These are phyloP conservation scores for Chanos chanos DNA, from an alignment of 2,797 vertebrate genomes.

Conservation along the genomic window DNA sequence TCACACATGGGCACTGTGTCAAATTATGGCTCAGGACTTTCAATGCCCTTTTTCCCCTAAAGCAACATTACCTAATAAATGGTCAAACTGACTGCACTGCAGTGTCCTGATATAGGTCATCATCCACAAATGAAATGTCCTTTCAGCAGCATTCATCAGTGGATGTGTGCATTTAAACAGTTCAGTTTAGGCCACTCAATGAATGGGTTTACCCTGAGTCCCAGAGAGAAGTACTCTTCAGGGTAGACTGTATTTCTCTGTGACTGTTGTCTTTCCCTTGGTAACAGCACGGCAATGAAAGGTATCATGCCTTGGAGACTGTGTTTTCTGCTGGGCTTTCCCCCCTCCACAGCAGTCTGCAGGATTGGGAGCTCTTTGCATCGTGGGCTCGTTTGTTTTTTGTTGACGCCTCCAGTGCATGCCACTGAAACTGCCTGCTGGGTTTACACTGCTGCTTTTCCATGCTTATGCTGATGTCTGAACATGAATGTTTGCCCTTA, in stretches of 20 bases:
- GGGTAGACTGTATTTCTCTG: too few relatives aligned
- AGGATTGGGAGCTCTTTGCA: slow-evolving; percentile 16
- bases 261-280: too few relatives aligned
- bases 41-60: background rate
- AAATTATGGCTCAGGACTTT: background rate
- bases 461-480: slow-evolving; percentile 3
- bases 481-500: slow-evolving; percentile 7
- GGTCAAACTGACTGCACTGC: background rate
- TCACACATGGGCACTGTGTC: background rate
- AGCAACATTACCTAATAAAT: background rate
- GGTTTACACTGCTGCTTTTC: slow-evolving; percentile 15
- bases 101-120: slow-evolving; percentile 8
- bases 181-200: too few relatives aligned
- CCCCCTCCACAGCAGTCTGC: slow-evolving; percentile 34
- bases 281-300: too few relatives aligned
- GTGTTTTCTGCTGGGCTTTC: slow-evolving; percentile 11
- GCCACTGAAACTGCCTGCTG: slow-evolving; percentile 31
- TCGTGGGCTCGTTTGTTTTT: slow-evolving; percentile 13
- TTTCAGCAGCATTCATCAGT: too few relatives aligned
- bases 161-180: too few relatives aligned
- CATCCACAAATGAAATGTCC: too few relatives aligned
- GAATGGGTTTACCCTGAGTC: too few relatives aligned
- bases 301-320: too few relatives aligned
- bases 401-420: slow-evolving; percentile 32
- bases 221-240: too few relatives aligned